Percentiles rank a stretch among this genome's conserved stretches.
Conservation (phyloP, 2,797 vertebrate species). For the Spinus pinus region DNA sequence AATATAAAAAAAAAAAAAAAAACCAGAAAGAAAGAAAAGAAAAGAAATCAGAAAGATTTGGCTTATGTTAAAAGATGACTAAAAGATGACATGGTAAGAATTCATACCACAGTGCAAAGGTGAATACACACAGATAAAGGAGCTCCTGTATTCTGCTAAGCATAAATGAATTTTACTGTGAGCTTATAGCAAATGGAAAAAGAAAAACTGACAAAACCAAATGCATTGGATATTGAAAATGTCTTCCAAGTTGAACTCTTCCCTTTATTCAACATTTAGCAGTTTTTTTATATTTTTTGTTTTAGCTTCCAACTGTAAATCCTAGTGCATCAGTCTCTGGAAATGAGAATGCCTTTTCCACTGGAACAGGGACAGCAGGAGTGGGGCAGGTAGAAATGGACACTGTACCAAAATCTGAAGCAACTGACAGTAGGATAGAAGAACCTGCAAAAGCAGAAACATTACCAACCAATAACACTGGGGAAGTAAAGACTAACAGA, state of each 20-base stretch:
- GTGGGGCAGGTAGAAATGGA: conserved; percentile 65
- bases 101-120: not conserved
- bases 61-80: not conserved
- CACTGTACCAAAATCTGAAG: conserved; percentile 66
- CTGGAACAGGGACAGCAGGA: conserved; percentile 69
- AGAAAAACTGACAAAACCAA: not conserved
- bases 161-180: not conserved
- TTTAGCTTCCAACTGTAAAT: conserved; percentile 78
- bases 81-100: not conserved
- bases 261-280: not conserved
- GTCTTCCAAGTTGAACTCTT: not conserved
- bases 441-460: conserved; percentile 71
- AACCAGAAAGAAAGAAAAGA: not conserved
- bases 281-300: not conserved
- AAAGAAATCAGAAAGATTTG: not conserved
- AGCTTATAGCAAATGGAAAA: not conserved
- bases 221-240: not conserved
- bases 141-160: not conserved
- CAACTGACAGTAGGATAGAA: conserved; percentile 67
- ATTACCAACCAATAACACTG: conserved; percentile 68
- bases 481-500: conserved; percentile 77
- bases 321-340: conserved; percentile 68
- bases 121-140: not conserved
- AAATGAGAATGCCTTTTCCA: conserved; percentile 71
- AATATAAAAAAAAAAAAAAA: not conserved